phyloP scores from a whole-genome alignment of 2,113 vertebrate species.

The Arizona elegans region DNA sequence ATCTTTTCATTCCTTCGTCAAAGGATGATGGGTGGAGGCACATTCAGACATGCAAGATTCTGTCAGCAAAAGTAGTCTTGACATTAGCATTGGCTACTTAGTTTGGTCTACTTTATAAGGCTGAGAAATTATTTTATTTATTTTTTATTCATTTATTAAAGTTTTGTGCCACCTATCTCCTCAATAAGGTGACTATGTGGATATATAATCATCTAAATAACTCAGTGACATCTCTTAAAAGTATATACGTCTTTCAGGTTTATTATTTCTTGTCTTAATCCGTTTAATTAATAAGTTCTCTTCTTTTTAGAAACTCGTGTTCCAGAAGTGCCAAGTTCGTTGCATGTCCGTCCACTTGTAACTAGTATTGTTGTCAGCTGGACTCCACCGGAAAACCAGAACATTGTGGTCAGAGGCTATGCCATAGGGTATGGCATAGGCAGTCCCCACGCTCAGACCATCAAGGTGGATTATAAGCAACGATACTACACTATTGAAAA shows the following conservation, averaged over 20 bases:
- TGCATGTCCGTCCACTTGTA: slow-evolving; percentile 90
- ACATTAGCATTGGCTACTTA: background rate
- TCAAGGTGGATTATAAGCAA: slow-evolving; percentile 97
- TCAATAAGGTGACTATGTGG: background rate
- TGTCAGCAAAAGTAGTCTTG: background rate
- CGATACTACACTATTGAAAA: slow-evolving; percentile 97
- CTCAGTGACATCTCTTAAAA: background rate
- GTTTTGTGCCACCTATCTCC: background rate
- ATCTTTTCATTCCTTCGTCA: background rate
- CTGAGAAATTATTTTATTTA: background rate
- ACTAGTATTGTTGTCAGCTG: slow-evolving; percentile 98
- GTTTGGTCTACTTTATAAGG: background rate
- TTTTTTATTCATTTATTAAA: background rate
- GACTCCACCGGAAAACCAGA: slow-evolving; percentile 96
- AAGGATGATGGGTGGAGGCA: background rate
- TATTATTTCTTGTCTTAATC: background rate
- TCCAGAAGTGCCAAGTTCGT: slow-evolving; percentile 92
- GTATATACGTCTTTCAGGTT: background rate
- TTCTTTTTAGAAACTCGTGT: slow-evolving; percentile 83
- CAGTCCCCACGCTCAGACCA: slow-evolving; percentile 92
- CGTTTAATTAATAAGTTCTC: background rate
- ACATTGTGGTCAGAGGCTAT: slow-evolving; percentile 94
- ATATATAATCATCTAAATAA: background rate
- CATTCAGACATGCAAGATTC: background rate
- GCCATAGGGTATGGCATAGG: slow-evolving; percentile 93